phyloP scores from a whole-genome alignment of 2,888 invertebrate species.

The Euclidia mi region DNA sequence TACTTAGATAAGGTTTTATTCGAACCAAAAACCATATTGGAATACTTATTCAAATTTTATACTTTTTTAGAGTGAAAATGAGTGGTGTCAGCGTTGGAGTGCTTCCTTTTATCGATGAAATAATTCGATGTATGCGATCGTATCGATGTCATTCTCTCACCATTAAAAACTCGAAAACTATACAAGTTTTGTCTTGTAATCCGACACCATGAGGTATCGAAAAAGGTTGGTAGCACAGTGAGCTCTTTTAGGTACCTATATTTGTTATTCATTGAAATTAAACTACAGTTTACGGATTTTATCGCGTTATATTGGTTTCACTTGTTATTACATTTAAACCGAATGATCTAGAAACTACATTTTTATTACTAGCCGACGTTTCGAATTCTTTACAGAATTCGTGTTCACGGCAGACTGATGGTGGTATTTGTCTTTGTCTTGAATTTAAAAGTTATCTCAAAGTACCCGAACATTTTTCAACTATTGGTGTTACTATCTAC shows the following conservation, averaged over 20 bases:
- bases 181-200: conserved; percentile 81
- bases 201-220: conserved; percentile 70
- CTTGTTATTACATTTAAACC: no score
- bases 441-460: no score
- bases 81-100: conserved; percentile 46
- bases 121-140: conserved; percentile 70
- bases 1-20: conserved; percentile 34
- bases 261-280: no score
- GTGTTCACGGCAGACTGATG: no score
- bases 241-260: conserved; percentile 5
- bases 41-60: conserved; percentile 52
- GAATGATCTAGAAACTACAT: no score
- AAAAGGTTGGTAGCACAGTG: conserved; percentile 53
- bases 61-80: conserved; percentile 36
- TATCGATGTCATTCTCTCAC: conserved; percentile 77
- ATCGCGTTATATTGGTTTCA: no score
- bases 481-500: no score
- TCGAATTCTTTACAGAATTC: no score
- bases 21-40: conserved; percentile 29
- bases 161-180: conserved; percentile 77
- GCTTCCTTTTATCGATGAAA: conserved; percentile 67
- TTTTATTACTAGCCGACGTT: no score
- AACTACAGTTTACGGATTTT: no score
- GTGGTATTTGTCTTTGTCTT: no score
- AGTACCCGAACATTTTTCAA: no score